Evolutionary conservation across 2,888 invertebrate genomes (phyloP).

Genomic region (Eueremaeus valkanovi): DNA sequence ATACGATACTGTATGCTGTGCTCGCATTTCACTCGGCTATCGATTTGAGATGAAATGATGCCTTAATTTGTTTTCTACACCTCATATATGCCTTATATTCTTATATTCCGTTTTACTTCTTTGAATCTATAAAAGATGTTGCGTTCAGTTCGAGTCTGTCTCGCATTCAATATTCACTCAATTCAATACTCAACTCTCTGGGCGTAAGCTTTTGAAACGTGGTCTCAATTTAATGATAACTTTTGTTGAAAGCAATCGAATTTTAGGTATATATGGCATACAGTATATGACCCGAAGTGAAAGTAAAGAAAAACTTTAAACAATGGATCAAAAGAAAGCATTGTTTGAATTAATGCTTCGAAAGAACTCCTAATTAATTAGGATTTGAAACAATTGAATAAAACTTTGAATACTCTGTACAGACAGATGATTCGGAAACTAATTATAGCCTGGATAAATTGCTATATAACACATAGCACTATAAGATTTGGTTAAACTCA

Average conservation of each 20-base stretch:
- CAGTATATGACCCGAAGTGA: not conserved
- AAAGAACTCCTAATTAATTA: no score
- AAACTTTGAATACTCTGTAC: no score
- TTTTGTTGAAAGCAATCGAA: not conserved
- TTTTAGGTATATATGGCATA: no score
- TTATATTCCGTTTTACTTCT: no score
- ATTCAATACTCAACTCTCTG: not conserved
- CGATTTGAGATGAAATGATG: slow-evolving; percentile 23
- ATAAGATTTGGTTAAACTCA: no score
- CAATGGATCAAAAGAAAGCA: no score
- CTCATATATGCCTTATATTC: not conserved
- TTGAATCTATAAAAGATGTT: slow-evolving; percentile 20
- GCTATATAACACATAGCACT: no score
- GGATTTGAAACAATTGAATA: no score
- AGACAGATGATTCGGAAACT: no score
- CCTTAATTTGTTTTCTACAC: slow-evolving; percentile 16
- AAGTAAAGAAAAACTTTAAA: not conserved
- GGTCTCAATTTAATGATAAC: not conserved
- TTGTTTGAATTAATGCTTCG: no score
- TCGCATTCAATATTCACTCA: not conserved
- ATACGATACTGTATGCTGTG: no score
- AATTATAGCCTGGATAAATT: no score
- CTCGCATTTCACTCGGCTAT: not conserved
- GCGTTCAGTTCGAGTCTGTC: not conserved
- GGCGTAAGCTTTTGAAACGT: not conserved